Percentiles rank a stretch among this genome's conserved stretches.
These are phyloP conservation scores for Pipa parva DNA, from an alignment of 2,113 vertebrate genomes.

Conservation along the genomic window DNA sequence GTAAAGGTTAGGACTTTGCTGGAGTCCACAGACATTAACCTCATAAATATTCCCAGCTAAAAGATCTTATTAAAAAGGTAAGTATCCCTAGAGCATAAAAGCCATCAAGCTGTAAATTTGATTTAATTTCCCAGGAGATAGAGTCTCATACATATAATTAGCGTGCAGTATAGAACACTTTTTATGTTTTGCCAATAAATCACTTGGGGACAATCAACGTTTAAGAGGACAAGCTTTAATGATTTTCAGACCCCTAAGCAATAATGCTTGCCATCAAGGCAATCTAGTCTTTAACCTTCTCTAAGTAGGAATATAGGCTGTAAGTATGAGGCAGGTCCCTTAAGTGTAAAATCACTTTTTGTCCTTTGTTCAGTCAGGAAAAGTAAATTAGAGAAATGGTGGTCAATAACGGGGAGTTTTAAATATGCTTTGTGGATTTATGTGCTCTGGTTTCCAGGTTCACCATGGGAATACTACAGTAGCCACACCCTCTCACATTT, in stretches of 20 bases:
- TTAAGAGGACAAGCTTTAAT: slow-evolving; percentile 91
- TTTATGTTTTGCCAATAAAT: slow-evolving; percentile 96
- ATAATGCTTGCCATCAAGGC: slow-evolving; percentile 70
- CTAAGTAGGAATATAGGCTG: slow-evolving; percentile 81
- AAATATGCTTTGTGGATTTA: background rate
- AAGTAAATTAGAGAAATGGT: slow-evolving; percentile 4
- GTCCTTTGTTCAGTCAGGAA: slow-evolving; percentile 62
- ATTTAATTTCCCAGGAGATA: slow-evolving; percentile 96
- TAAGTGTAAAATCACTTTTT: slow-evolving; percentile 72
- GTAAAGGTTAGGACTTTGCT: slow-evolving; percentile 66
- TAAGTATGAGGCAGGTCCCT: slow-evolving; percentile 63
- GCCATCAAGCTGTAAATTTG: slow-evolving; percentile 93
- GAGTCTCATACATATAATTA: slow-evolving; percentile 98
- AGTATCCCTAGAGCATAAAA: slow-evolving; percentile 88
- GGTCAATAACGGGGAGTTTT: background rate
- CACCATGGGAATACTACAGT: background rate
- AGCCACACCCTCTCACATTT: background rate
- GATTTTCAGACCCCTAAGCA: slow-evolving; percentile 86
- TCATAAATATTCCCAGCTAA: slow-evolving; percentile 91
- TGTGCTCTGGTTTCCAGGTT: background rate
- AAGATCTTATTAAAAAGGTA: slow-evolving; percentile 95
- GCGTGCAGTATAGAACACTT: slow-evolving; percentile 87
- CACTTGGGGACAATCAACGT: slow-evolving; percentile 90
- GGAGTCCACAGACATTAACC: slow-evolving; percentile 74
- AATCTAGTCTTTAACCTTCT: slow-evolving; percentile 85